Base-by-base conservation (phyloP, 2,888 invertebrate genomes). In the Eilema depressum region DNA sequence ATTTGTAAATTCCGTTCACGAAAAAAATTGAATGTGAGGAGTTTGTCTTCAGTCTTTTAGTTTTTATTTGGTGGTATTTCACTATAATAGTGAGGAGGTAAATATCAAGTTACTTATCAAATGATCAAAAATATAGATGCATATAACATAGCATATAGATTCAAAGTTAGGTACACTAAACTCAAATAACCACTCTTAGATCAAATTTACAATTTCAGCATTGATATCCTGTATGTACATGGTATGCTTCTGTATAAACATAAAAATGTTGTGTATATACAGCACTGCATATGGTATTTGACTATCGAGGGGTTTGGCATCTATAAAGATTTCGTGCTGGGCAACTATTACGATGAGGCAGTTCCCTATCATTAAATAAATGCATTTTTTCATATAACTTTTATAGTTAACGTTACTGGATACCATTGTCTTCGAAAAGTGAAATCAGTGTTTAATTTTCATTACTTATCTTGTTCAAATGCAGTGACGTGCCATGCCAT, bases 301-400 rank as follows among this genome's bases (percentile, higher is more conserved):
- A 70, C 73, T 68, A 75, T 77, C 71, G 73, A 70, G 76, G 81
- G 79, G 81, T 76, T 68, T 64, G 75, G 70, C 71, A 72, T 28
- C 23, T 65, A 73, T 56, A 74, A 75, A 59, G 75, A 71, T 75
- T 75, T 69, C 83, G 82, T 82, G 83, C 69, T 69, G 63, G 37
- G 70, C 28, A 69, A 75, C 82, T 79, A 82, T 82, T 77, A 82
- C 28, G 57, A 60, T 47, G 57, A 60, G 11, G 56, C 65, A 63
- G 67, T 71, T 76, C 76, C 63, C 69, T 81, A 77, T 81, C 75
- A 78, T 78, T 77, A 83, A 74, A 77, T 78, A 79, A 78, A 83
- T 83, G 83, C 79, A 82, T 81, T 83, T 83, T n/a, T 75, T 76
- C 77, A 80, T 78, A 78, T 75, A 78, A 73, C 74, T 60, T 56